Base-by-base conservation (phyloP, 2,113 vertebrate genomes). In the Ageneiosus marmoratus region DNA sequence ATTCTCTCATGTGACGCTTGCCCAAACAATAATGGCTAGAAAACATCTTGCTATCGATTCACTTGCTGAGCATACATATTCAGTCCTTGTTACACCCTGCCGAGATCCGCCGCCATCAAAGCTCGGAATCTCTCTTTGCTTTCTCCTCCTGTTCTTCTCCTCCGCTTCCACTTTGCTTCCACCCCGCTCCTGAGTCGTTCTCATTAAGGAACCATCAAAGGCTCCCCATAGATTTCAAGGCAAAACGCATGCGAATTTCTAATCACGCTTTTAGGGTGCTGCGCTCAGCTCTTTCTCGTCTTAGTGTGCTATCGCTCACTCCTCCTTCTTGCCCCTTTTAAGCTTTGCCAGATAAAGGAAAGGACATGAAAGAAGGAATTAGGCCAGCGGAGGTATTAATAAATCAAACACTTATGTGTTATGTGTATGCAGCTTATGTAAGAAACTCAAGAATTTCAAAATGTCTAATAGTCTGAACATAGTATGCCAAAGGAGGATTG, bases 171-270 rank as follows among this genome's bases (percentile, higher is more conserved):
- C 80, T 86, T 82, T 63, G 65, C 84, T 78, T 78, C 74, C 90
- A 87, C 88, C 88, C 88, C 76, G 88, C 88, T 88, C 85, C 95
- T 92, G 92, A 95, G 93, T 93, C 95, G 91, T 91, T 95, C 95
- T 98, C 95, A 96, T 98, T 98, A 98, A 94, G 94, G 84, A 90
- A 91, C 94, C 94, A 96, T 95, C 95, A 96, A 96, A 95, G 95
- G 89, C 91, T 94, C 94, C 93, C 94, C 13, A 95, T 95, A 94
- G 95, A 97, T 98, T 91, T 95, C 96, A 96, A 96, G 95, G 95
- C 95, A 86, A 93, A 95, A 73, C 37, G 80, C 94, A 94, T 97
- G 95, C 97, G 94, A 96, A 97, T 97, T 96, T 97, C 97, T 98
- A 96, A 97, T 97, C 95, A 94, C 94, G 94, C 93, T 91, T 94